phyloP scores from a whole-genome alignment of 2,113 vertebrate species.

The Malurus cyaneus region DNA sequence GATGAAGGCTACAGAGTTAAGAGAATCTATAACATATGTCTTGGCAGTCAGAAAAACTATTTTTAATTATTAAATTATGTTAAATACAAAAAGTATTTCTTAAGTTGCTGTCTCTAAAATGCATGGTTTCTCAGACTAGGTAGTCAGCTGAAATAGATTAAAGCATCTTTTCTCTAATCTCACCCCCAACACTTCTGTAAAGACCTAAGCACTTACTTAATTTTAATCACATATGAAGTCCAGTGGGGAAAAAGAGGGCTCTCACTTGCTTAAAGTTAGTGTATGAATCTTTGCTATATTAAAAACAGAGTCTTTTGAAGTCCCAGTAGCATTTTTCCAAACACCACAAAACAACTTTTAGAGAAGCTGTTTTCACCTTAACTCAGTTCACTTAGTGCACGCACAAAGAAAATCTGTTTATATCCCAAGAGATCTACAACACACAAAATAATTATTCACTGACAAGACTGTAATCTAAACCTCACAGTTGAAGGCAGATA shows the following conservation, averaged over 20 bases:
- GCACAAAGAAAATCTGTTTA: not conserved
- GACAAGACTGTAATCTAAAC: slow-evolving; percentile 7
- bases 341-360: not conserved
- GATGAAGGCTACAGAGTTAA: not conserved
- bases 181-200: not conserved
- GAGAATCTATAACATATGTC: not conserved
- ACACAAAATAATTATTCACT: slow-evolving; percentile 29
- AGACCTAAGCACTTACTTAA: not conserved
- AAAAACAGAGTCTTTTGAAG: not conserved
- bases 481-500: not conserved
- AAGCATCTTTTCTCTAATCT: not conserved
- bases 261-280: not conserved
- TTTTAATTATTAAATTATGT: not conserved
- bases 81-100: not conserved
- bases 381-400: not conserved
- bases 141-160: not conserved
- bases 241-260: not conserved
- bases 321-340: not conserved
- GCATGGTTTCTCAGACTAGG: not conserved
- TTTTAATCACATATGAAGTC: not conserved
- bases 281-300: not conserved
- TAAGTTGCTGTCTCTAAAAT: not conserved
- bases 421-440: not conserved
- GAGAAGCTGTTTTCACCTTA: not conserved
- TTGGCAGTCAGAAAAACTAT: not conserved